phyloP scores from a whole-genome alignment of 2,797 vertebrate species.

The Artibeus lituratus region DNA sequence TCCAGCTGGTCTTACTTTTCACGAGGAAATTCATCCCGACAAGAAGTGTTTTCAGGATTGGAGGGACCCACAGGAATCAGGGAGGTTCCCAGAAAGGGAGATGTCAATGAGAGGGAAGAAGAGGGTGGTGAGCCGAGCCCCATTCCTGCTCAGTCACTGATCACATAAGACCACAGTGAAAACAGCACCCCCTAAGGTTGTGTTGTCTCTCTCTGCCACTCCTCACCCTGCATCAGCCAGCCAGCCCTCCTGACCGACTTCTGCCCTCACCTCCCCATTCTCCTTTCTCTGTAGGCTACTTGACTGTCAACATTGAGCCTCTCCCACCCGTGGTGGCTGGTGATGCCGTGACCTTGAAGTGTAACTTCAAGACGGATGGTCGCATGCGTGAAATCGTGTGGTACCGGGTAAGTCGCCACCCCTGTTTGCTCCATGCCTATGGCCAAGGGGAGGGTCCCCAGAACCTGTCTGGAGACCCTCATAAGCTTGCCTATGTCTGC shows the following conservation, averaged over 20 bases:
- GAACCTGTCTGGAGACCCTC: neutral
- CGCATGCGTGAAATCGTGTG: slow-evolving; percentile 98
- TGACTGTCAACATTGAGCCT: slow-evolving; percentile 98
- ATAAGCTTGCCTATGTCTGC: accelerated
- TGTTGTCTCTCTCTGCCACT: accelerated
- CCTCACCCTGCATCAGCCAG: accelerated
- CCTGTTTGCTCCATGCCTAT: accelerated
- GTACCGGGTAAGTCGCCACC: slow-evolving; percentile 92
- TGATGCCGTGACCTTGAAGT: slow-evolving; percentile 97
- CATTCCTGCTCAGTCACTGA: accelerated
- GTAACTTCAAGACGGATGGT: slow-evolving; percentile 99
- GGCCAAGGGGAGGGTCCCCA: neutral
- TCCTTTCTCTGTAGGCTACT: slow-evolving; percentile 86
- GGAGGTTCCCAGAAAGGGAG: neutral
- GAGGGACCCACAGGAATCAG: accelerated
- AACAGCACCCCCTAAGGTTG: accelerated
- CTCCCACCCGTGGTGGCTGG: slow-evolving; percentile 97
- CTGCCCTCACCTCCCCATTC: accelerated
- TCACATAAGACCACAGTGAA: accelerated
- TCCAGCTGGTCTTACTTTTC: too few species aligned
- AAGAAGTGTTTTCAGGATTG: neutral
- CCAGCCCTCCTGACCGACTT: accelerated
- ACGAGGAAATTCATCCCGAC: neutral
- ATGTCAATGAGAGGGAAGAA: neutral
- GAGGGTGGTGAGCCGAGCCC: accelerated